Evolutionary conservation across 1,140 invertebrate genomes (phyloP), one percentile per base, ranked within the genome.

Genomic region (Drosophila baimaii): DNA sequence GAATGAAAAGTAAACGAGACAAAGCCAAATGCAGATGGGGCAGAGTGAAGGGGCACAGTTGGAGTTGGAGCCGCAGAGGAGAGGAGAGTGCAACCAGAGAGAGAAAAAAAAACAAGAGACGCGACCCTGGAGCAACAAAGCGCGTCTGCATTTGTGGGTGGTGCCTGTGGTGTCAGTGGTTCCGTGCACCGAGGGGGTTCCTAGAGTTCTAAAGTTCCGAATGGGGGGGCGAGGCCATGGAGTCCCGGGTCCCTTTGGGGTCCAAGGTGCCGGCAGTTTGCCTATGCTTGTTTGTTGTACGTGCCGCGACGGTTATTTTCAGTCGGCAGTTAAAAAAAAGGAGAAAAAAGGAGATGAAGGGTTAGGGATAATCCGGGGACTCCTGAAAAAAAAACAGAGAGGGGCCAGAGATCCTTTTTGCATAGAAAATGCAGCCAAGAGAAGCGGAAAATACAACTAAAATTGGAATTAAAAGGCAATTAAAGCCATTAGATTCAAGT

Each of bases 111-210:
- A 76, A 71, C 59, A 73, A 66, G 52, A 43, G 79, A 62, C 74
- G 71, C 72, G 70, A 76, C 61, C 58, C 78, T 65, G 75, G 70
- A 83, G 80, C 70, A 62, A 55, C 63, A 73, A 71, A 86, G 77
- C 58, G 59, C 70, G 83, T 73, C 71, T 83, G 64, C 73, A 88
- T 69, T 86, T 86, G 83, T 89, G 83, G 83, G 79, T 89, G 83
- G 76, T 84, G 76, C 46, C 12, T 58, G 29, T 21, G 72, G 43
- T 39, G 68, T 52, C 39, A 47, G 39, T 52, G 37, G 37, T 49
- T 37, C 7, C 19, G 4, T 35, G 35, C 44, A 23, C 23, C 2
- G 19, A 23, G n/a, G 43, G 7, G 27, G 10, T 15, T 21, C 49
- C 49, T 33, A 52, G 27, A 52, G 49, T n/a, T 52, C 49, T 33